Conservation (phyloP, 2,113 vertebrate species). For the Coptodon rendalli region DNA sequence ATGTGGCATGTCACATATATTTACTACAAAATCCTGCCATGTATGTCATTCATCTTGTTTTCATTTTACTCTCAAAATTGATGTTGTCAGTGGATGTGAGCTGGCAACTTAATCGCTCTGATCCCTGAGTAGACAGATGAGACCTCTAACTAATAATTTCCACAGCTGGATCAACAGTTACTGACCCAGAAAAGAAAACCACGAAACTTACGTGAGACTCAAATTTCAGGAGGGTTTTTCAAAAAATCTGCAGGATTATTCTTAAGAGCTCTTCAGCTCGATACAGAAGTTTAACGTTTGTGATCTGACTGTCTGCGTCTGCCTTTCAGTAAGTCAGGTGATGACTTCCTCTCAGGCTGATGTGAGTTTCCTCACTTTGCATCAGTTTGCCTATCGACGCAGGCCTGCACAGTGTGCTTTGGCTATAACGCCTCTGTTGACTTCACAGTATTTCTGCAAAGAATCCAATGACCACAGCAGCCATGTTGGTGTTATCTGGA, state of each 20-base stretch:
- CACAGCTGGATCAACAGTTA: not conserved
- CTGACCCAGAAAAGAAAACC: not conserved
- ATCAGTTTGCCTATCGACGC: not conserved
- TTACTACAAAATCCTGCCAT: not conserved
- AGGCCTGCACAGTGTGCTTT: not conserved
- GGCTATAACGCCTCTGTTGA: constrained; percentile 22
- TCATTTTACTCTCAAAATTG: not conserved
- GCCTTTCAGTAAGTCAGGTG: not conserved
- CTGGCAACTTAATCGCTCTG: not conserved
- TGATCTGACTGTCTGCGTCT: not conserved
- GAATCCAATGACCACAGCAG: constrained; percentile 26
- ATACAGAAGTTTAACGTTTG: not conserved
- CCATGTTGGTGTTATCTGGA: constrained; percentile 19
- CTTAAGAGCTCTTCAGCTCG: not conserved
- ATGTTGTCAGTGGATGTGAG: not conserved
- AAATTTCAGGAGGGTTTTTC: not conserved
- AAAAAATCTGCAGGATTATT: not conserved
- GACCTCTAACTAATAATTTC: not conserved
- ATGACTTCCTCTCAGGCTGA: not conserved
- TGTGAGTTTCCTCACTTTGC: constrained; percentile 10
- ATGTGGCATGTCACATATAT: not conserved
- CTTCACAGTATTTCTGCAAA: constrained; percentile 30
- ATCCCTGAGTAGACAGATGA: not conserved
- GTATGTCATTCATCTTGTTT: not conserved
- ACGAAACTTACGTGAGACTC: not conserved